phyloP scores from a whole-genome alignment of 2,113 vertebrate genomes.

The Marcusenius ussheri region DNA sequence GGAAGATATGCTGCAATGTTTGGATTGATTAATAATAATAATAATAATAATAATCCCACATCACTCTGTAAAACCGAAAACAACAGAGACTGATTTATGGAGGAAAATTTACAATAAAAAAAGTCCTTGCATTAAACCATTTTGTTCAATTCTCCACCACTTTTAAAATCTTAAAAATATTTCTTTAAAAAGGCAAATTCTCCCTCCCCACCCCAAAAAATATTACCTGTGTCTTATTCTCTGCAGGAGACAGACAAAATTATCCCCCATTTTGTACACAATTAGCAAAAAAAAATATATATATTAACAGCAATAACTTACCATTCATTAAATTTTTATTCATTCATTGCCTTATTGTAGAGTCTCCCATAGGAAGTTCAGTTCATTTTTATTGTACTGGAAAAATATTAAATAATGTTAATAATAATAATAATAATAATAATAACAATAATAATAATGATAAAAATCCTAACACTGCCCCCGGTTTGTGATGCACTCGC shows the following conservation, averaged over 20 bases:
- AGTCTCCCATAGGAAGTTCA: constrained; percentile 79
- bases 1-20: constrained; percentile 28
- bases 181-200: constrained; percentile 66
- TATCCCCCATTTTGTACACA: constrained; percentile 66
- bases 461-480: constrained; percentile 41
- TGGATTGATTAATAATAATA: constrained; percentile 35
- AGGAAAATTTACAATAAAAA: constrained; percentile 45
- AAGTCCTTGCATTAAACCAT: constrained; percentile 52
- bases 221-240: constrained; percentile 58
- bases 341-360: constrained; percentile 58
- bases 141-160: constrained; percentile 55
- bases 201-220: constrained; percentile 63
- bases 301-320: constrained; percentile 80
- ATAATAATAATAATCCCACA: constrained; percentile 35
- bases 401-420: constrained; percentile 73
- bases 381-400: constrained; percentile 63
- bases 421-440: constrained; percentile 38
- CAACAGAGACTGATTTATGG: constrained; percentile 52
- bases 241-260: constrained; percentile 52
- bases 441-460: constrained; percentile 56
- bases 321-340: constrained; percentile 84
- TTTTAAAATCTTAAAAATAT: constrained; percentile 72
- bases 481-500: constrained; percentile 45
- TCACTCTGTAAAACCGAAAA: constrained; percentile 56
- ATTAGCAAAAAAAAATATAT: constrained; percentile 69